Conservation (phyloP, 2,797 vertebrate species). For the Squalus acanthias region DNA sequence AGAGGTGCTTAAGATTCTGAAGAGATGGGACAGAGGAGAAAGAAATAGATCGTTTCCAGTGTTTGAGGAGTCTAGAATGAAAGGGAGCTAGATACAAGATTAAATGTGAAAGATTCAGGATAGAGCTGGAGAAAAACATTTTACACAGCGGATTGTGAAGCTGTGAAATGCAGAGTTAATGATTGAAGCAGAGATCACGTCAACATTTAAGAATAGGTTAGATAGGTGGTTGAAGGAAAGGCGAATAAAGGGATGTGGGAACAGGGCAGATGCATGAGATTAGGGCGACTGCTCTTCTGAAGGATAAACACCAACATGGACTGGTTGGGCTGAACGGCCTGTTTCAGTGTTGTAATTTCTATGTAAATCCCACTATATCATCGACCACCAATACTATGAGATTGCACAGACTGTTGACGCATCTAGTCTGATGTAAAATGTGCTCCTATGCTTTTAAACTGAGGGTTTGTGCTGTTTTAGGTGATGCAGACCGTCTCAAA, state of each 20-base stretch:
- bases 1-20: neutral
- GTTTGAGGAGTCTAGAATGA: neutral
- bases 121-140: neutral
- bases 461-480: neutral
- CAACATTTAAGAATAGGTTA: neutral
- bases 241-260: neutral
- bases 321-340: neutral
- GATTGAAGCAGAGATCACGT: neutral
- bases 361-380: neutral
- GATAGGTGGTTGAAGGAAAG: neutral
- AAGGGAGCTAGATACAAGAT: neutral
- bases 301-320: neutral
- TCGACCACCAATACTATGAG: neutral
- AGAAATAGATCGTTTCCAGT: neutral
- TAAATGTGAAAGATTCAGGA: neutral
- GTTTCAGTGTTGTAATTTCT: neutral
- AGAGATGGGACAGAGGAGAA: neutral
- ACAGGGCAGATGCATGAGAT: neutral
- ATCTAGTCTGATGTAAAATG: neutral
- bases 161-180: neutral
- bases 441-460: neutral
- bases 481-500: neutral
- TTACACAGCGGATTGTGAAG: neutral
- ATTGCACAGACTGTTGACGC: neutral
- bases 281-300: neutral